A percentile compares a stretch with the other conserved stretches of the same genome.
Evolutionary conservation across 2,113 vertebrate species (phyloP).

Genomic region (Lophura nycthemera): DNA sequence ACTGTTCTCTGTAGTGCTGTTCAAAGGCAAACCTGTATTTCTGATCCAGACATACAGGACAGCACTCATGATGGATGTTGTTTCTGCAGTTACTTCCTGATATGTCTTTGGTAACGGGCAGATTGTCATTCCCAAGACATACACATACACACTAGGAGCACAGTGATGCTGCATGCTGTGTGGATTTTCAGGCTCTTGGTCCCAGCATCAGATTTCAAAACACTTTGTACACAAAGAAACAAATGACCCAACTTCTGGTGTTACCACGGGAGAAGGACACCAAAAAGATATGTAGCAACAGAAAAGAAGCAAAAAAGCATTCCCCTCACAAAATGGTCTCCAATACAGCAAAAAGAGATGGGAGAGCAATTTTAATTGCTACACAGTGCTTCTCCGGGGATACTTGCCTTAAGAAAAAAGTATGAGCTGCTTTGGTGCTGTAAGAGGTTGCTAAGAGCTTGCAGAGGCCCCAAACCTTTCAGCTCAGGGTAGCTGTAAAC

Average conservation of each 20-base stretch:
- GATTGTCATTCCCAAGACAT: neutral
- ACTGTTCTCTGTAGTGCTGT: neutral
- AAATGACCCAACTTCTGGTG: neutral
- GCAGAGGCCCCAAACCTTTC: neutral
- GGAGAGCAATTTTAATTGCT: neutral
- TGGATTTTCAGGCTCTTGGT: fast-evolving
- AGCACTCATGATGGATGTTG: neutral
- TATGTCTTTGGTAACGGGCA: neutral
- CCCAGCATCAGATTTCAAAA: neutral
- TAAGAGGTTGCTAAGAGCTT: neutral
- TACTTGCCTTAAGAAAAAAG: neutral
- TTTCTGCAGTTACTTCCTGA: neutral
- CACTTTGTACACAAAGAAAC: fast-evolving
- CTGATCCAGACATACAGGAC: neutral
- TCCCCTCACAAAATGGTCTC: neutral
- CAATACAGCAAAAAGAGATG: neutral
- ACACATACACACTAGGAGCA: neutral
- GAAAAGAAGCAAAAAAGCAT: neutral
- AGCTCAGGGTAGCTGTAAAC: neutral
- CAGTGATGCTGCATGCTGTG: neutral
- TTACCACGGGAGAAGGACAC: neutral
- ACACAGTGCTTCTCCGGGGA: neutral
- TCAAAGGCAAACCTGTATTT: neutral
- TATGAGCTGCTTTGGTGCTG: neutral
- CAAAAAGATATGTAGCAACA: neutral